Percentiles rank a stretch among this genome's conserved stretches.
Conservation (phyloP, 2,797 vertebrate species). For the Toxotes lorentzi region DNA sequence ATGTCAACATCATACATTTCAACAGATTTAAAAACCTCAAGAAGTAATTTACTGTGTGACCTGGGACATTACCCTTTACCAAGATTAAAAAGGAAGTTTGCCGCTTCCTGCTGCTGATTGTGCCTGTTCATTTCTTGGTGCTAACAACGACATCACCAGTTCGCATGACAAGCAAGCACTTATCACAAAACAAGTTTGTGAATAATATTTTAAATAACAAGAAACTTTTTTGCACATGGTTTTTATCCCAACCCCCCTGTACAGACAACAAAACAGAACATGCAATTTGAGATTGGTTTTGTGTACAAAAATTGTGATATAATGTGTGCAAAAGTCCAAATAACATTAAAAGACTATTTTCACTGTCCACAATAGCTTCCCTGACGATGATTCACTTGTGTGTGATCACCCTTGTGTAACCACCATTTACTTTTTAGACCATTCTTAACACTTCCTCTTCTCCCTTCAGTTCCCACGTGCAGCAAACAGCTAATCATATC, state of each 20-base stretch:
- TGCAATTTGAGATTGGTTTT: no score
- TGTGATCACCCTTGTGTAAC: conserved; percentile 4
- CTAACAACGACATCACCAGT: no score
- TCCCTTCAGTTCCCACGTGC: neutral
- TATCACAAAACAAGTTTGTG: no score
- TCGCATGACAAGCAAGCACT: no score
- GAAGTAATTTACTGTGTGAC: neutral
- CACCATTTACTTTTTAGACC: neutral
- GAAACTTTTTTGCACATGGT: no score
- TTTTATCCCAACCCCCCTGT: neutral
- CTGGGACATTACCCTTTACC: neutral
- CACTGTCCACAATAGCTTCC: neutral
- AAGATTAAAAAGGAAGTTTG: neutral
- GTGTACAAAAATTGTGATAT: no score
- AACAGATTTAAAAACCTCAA: neutral
- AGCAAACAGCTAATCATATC: neutral
- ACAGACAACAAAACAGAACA: neutral
- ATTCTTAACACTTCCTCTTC: conserved; percentile 50
- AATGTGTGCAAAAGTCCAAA: no score
- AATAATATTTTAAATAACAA: neutral
- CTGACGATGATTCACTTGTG: neutral
- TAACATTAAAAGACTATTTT: neutral
- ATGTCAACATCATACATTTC: neutral
- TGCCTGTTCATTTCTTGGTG: neutral
- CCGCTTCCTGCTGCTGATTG: neutral